Evolutionary conservation across 2,888 invertebrate genomes (phyloP), one percentile per base, ranked within the genome.

Genomic region (Apodemia hepburni): DNA sequence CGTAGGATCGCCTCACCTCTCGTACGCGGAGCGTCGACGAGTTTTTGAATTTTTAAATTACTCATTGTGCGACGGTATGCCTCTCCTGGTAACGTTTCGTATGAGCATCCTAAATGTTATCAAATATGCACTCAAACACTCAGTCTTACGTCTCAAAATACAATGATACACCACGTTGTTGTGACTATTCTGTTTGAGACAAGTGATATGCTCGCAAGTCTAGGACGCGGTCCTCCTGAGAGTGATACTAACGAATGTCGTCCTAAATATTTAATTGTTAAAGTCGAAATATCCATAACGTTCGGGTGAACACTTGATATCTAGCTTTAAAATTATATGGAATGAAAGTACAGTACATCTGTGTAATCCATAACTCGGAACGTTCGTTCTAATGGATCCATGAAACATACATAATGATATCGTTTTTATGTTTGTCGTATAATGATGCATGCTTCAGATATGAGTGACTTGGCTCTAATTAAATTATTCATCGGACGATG

Each of bases 1-100:
- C 81, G 82, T 81, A 80, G 82, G 79, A 85, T 84, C 83, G 83
- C 83, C 81, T 84, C 84, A 80, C 82, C 80, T 82, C 83, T 82
- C 80, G 77, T 79, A 82, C 79, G 80, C 77, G 80, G 77, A 79
- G 81, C 73, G 85, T 80, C 88, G 88, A 88, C 90, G 91, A 89
- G 90, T 90, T 91, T 92, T 90, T 92, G 90, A 92, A 92, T 92
- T 92, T 92, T 92, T 91, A 92, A 92, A 92, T 91, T 92, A 89
- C 91, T 91, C 92, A 92, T 92, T 92, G 92, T 91, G 78, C 87
- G 82, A 88, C 87, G 92, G 87, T 86, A 92, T 90, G 87, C 77
- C 82, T 77, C 82, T 79, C 80, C 82, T 79, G 79, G 72, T 76
- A 79, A 76, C 74, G 71, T 69, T 73, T 72, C 78, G 70, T 79